Conservation (phyloP, 30 jellyfish, hydroid and myxozoan species). For the Pseudorhiza aurosa region DNA sequence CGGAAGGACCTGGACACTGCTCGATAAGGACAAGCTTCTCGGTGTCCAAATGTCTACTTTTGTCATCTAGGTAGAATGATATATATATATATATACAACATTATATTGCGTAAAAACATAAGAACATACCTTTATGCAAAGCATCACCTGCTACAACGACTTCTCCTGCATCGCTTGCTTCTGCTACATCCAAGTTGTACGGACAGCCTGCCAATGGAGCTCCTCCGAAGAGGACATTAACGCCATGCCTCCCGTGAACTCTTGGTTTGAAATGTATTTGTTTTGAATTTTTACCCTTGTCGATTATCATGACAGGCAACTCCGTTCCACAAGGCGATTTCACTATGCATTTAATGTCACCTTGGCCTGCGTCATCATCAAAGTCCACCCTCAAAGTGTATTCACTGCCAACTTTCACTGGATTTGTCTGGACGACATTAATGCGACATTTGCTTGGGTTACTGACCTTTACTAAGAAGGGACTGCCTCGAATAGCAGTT, state of each 20-base stretch:
- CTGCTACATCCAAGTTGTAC: constrained; percentile 68
- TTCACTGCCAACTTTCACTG: constrained; percentile 38
- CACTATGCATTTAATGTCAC: constrained; percentile 81
- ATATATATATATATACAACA: too few species aligned
- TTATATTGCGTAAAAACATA: too few species aligned
- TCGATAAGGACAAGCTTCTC: too few species aligned
- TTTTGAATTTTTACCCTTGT: constrained; percentile 35
- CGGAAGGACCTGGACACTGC: too few species aligned
- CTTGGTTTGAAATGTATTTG: constrained; percentile 78
- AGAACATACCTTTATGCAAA: constrained; percentile 69
- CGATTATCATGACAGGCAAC: constrained; percentile 76
- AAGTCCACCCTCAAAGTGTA: constrained; percentile 56
- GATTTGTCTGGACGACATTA: constrained; percentile 14
- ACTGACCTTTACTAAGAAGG: constrained; percentile 79
- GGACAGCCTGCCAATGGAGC: constrained; percentile 91
- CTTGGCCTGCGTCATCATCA: constrained; percentile 85
- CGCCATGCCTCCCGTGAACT: constrained; percentile 84
- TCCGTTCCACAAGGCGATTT: constrained; percentile 83
- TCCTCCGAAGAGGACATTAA: constrained; percentile 80
- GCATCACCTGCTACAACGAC: constrained; percentile 90
- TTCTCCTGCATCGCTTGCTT: constrained; percentile 65
- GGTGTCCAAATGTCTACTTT: too few species aligned
- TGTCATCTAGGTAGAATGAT: too few species aligned
- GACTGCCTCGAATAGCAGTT: constrained; percentile 89
- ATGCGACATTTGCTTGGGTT: constrained; percentile 73